phyloP scores from a whole-genome alignment of 2,113 vertebrate genomes.

The Galemys pyrenaicus region DNA sequence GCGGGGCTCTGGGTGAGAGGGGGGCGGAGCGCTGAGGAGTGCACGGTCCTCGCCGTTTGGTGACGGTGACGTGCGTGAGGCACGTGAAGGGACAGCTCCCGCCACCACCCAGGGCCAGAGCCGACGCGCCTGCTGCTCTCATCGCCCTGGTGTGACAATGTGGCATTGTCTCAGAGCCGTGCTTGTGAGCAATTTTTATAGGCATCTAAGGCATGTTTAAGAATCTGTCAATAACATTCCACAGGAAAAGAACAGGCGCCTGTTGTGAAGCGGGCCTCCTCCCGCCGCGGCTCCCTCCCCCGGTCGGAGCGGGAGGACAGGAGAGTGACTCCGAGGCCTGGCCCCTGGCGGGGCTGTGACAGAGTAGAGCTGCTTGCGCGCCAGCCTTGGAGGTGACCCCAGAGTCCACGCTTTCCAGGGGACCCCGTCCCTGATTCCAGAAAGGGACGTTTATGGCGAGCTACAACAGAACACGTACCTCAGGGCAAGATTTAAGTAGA shows the following conservation, averaged over 20 bases:
- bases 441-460: neutral
- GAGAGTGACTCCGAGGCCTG: neutral
- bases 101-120: conserved; percentile 82
- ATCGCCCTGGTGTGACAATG: conserved; percentile 85
- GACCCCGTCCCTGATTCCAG: conserved; percentile 33
- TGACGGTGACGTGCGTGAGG: conserved; percentile 56
- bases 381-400: conserved; percentile 54
- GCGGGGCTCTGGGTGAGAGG: no score
- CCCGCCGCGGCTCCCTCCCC: conserved; percentile 78
- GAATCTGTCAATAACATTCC: conserved; percentile 87
- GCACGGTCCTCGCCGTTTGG: no score
- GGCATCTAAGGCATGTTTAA: conserved; percentile 89
- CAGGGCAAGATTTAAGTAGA: conserved; percentile 46
- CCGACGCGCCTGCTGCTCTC: conserved; percentile 84
- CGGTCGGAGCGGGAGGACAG: conserved; percentile 75
- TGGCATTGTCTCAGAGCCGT: conserved; percentile 86
- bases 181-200: conserved; percentile 85
- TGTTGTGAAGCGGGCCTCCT: conserved; percentile 81
- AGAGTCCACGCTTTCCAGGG: conserved; percentile 42
- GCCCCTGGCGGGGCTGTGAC: neutral
- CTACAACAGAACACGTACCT: neutral
- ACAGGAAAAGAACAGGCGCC: conserved; percentile 84
- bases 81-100: conserved; percentile 74
- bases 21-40: no score
- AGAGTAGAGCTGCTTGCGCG: conserved; percentile 73